Percentiles rank a stretch among this genome's conserved stretches.
Evolutionary conservation across 1,140 invertebrate genomes (phyloP).

Genomic region (Brachionus rubens): DNA sequence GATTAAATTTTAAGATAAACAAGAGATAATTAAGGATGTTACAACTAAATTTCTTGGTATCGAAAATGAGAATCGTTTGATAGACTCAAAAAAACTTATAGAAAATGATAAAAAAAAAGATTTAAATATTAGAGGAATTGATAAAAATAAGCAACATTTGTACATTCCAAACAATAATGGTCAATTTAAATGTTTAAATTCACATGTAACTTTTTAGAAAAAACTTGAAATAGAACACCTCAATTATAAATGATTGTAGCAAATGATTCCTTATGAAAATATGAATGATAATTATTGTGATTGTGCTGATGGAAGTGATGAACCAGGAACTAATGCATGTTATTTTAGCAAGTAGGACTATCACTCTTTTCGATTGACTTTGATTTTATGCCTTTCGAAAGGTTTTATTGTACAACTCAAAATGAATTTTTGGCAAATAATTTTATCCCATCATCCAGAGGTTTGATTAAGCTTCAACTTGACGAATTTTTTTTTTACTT

Average conservation of each 20-base stretch:
- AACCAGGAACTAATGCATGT: conserved; percentile 42
- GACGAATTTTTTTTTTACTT: not conserved
- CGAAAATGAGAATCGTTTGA: not conserved
- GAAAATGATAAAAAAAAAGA: not conserved
- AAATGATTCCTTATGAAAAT: not conserved
- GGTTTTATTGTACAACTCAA: conserved; percentile 30
- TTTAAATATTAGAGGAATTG: not conserved
- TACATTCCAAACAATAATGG: not conserved
- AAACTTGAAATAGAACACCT: too few species aligned
- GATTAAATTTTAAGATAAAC: too few species aligned
- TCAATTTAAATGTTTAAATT: not conserved
- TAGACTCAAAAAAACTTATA: not conserved
- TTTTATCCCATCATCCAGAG: conserved; percentile 4
- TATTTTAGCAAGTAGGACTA: not conserved
- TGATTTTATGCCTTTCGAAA: not conserved
- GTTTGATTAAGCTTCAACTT: not conserved
- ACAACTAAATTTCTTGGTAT: not conserved
- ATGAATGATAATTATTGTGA: conserved; percentile 46
- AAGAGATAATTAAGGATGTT: not conserved
- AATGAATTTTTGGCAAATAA: conserved; percentile 2
- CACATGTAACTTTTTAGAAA: not conserved
- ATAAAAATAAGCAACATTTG: not conserved
- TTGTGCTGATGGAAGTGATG: conserved; percentile 35
- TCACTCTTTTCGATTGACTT: not conserved
- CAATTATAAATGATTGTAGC: not conserved